A percentile compares a stretch with the other conserved stretches of the same genome.
Evolutionary conservation across 2,113 vertebrate genomes (phyloP).

Genomic region (Axis porcinus): DNA sequence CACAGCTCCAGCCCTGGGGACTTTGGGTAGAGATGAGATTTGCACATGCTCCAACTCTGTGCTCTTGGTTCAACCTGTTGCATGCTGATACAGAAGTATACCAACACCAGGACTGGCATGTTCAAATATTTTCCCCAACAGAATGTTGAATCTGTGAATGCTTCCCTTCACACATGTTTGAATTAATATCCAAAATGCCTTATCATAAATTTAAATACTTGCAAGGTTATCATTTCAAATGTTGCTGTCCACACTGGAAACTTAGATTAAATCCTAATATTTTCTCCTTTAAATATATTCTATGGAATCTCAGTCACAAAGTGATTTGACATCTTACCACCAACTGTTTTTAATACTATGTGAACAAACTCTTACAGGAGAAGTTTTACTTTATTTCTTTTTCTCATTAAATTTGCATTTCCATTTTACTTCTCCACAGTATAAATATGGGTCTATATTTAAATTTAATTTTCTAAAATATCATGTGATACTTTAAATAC

Average conservation of each 20-base stretch:
- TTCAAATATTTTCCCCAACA: not conserved
- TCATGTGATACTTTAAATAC: conserved; percentile 47
- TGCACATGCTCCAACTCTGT: too few relatives aligned
- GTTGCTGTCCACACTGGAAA: not conserved
- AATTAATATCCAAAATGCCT: not conserved
- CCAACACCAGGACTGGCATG: not conserved
- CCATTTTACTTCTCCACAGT: conserved; percentile 25
- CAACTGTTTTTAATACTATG: conserved; percentile 7
- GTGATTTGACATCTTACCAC: not conserved
- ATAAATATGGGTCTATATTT: conserved; percentile 37
- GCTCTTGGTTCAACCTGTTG: not conserved
- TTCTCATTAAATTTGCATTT: conserved; percentile 50
- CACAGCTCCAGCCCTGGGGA: accelerated
- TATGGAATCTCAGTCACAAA: not conserved
- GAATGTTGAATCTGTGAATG: not conserved
- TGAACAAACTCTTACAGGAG: not conserved
- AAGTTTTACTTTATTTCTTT: conserved; percentile 41
- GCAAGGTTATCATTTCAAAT: not conserved
- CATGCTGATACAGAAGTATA: not conserved
- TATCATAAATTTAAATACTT: not conserved
- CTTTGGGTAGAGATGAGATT: not conserved
- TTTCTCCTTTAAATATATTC: not conserved
- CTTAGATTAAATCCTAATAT: not conserved
- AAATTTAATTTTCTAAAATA: conserved; percentile 63
- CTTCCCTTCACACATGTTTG: not conserved